These are phyloP conservation scores for Rhinophrynus dorsalis DNA, from an alignment of 2,797 vertebrate genomes.

Conservation along the genomic window DNA sequence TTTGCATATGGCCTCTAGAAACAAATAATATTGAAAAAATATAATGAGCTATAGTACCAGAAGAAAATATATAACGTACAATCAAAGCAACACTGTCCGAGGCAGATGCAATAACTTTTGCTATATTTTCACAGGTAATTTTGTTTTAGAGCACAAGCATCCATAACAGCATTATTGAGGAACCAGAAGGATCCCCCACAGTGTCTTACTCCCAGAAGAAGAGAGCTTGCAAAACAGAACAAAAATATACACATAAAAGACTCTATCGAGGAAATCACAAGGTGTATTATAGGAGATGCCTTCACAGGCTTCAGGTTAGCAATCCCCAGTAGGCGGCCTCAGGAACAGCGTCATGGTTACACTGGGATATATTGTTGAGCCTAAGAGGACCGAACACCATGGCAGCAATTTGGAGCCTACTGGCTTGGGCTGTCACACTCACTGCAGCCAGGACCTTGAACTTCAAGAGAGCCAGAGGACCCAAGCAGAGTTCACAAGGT, in stretches of 20 bases:
- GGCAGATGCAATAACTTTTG: too few relatives aligned
- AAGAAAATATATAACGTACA: too few relatives aligned
- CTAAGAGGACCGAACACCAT: slow-evolving; percentile 77
- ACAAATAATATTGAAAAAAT: too few relatives aligned
- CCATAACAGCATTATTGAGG: neutral
- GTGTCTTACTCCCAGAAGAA: neutral
- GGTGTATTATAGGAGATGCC: slow-evolving; percentile 11
- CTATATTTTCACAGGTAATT: neutral
- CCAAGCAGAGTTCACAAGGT: slow-evolving; percentile 86
- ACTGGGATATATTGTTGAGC: slow-evolving; percentile 14
- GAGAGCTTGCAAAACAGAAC: neutral
- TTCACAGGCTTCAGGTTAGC: slow-evolving; percentile 15
- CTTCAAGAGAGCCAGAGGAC: slow-evolving; percentile 38
- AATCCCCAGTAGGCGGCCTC: slow-evolving; percentile 5
- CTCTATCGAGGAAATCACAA: neutral
- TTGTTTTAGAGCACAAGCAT: neutral
- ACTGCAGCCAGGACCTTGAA: slow-evolving; percentile 62
- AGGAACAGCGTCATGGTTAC: slow-evolving; percentile 43
- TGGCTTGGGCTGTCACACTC: slow-evolving; percentile 80
- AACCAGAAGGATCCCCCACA: neutral
- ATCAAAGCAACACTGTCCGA: too few relatives aligned
- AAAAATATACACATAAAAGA: neutral
- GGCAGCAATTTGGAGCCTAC: slow-evolving; percentile 86
- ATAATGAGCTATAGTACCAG: too few relatives aligned
- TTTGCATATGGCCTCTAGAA: too few relatives aligned